A percentile compares a stretch with the other conserved stretches of the same genome.
These are phyloP conservation scores for Drosophila falleni DNA, from an alignment of 2,888 invertebrate genomes.

Conservation along the genomic window DNA sequence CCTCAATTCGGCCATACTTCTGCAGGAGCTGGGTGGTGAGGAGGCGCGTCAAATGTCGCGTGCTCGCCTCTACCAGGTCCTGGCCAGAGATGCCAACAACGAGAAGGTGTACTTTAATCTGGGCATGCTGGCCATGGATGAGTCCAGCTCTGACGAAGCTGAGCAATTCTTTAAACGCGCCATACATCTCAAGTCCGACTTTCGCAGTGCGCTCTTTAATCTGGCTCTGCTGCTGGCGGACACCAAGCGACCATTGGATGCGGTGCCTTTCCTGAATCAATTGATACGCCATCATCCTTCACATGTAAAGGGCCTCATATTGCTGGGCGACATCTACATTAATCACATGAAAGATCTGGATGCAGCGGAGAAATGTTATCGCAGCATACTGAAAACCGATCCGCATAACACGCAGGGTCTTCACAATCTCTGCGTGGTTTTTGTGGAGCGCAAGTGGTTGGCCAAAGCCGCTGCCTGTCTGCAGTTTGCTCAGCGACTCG, in stretches of 20 bases:
- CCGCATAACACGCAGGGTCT: constrained; percentile 96
- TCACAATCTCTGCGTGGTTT: constrained; percentile 98
- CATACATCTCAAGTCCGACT: constrained; percentile 94
- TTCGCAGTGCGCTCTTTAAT: constrained; percentile 97
- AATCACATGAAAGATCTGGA: constrained; percentile 97
- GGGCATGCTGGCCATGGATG: constrained; percentile 99
- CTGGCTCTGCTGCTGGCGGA: constrained; percentile 95
- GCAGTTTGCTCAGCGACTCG: constrained; percentile 91
- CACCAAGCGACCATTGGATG: constrained; percentile 94
- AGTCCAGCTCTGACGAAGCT: constrained; percentile 94
- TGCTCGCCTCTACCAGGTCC: constrained; percentile 92
- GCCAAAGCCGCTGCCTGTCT: constrained; percentile 94
- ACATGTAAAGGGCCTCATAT: constrained; percentile 96
- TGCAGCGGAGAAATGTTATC: constrained; percentile 98
- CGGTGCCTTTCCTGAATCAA: constrained; percentile 96
- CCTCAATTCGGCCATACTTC: constrained; percentile 96
- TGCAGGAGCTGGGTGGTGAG: constrained; percentile 94
- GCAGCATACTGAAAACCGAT: constrained; percentile 93
- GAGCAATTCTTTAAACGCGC: constrained; percentile 96
- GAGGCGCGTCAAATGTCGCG: constrained; percentile 92
- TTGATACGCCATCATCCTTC: constrained; percentile 96
- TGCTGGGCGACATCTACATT: constrained; percentile 97
- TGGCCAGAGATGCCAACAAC: constrained; percentile 89
- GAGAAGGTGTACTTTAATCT: constrained; percentile 97
- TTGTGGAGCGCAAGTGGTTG: constrained; percentile 95